Conservation (phyloP, 2,888 invertebrate genomes). For the Nesidiocoris tenuis region DNA sequence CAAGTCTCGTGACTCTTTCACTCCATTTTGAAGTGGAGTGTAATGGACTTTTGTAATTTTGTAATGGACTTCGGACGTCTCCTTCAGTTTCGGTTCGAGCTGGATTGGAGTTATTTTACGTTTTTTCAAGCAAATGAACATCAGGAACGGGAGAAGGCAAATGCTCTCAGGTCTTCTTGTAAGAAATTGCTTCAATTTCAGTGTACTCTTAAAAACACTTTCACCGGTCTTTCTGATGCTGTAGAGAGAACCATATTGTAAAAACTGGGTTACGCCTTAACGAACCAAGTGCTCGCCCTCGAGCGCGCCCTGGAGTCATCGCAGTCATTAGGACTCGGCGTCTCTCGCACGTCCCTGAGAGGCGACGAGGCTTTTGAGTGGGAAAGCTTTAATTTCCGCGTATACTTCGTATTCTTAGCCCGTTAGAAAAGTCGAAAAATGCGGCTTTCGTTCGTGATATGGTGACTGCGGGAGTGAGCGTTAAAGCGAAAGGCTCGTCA, state of each 20-base stretch:
- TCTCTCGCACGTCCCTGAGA: not conserved
- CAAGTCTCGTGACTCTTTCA: no score
- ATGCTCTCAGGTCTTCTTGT: no score
- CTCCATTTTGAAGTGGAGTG: no score
- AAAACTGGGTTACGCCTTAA: not conserved
- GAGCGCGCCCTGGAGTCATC: not conserved
- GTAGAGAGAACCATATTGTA: not conserved
- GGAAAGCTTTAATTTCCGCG: slow-evolving; percentile 24
- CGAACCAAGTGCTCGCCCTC: not conserved
- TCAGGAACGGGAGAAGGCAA: no score
- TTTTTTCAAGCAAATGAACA: no score
- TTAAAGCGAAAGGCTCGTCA: slow-evolving; percentile 8
- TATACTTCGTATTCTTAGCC: slow-evolving; percentile 31
- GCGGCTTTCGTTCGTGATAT: not conserved
- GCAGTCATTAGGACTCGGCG: slow-evolving; percentile 29
- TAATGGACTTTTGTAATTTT: no score
- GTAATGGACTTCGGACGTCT: no score
- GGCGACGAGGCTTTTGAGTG: slow-evolving; percentile 9
- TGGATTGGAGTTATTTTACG: no score
- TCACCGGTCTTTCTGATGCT: not conserved
- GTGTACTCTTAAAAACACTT: not conserved
- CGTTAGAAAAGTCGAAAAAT: not conserved
- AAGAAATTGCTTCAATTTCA: not conserved
- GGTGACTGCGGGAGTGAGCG: not conserved
- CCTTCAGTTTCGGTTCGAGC: no score